Evolutionary conservation across 2,797 vertebrate genomes (phyloP), one percentile per base, ranked within the genome.

Genomic region (Semotilus atromaculatus): DNA sequence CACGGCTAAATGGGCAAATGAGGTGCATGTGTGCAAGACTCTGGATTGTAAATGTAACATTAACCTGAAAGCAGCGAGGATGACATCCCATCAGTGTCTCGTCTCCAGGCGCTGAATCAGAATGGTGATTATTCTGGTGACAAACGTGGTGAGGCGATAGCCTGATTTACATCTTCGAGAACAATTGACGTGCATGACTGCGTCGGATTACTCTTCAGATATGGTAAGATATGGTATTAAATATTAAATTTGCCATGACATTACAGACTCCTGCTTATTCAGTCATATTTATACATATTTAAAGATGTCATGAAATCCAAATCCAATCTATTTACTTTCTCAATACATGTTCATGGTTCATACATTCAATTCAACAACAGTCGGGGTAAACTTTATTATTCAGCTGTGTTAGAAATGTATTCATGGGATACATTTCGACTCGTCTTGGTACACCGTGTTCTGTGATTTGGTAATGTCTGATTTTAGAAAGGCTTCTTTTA

Each of bases 11-110:
- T 60, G 38, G 66, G 23, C 31, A 78, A 86, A 86, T 83, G 58
- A 51, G 26, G 68, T 79, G 60, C 51, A 64, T 66, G 76, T 86
- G 75, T 38, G 16, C 38, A 73, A 53, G 48, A 40, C 34, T 64
- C 36, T 31, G 48, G 9, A 40, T 45, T 80, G 83, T 29, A 73
- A 86, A 72, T 31, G 34, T 68, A 58, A 43, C 23, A 74, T 80
- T 80, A 86, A 86, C 66, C 75, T 73, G 45, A 18, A 79, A 64
- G 60, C 10, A 18, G 29, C 3, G 3, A 67, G 38, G 58, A 29
- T 86, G 68, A 74, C 85, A 86, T 66, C 40, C 51, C 55, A 74
- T 86, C 77, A 68, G 26, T 58, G n/a, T 29, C n/a, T 75, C 48
- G 23, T 79, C 66, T 62, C 53, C 45, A 71, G 36, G 40, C 26